Base-by-base conservation (phyloP, 2,888 invertebrate species). In the Tribolium freemani region DNA sequence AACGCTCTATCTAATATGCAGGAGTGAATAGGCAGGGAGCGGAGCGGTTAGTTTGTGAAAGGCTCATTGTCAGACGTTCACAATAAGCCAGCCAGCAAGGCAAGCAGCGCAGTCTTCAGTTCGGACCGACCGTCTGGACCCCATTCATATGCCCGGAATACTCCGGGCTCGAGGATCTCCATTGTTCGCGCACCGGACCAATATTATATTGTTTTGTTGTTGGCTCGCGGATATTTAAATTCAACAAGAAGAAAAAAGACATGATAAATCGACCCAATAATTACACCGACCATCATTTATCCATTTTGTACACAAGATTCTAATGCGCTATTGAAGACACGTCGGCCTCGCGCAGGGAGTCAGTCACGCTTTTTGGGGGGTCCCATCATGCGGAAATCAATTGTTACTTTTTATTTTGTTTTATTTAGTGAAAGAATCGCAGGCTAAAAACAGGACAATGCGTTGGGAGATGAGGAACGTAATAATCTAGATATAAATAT, bases 1-100 rank as follows among this genome's bases (percentile, higher is more conserved):
- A 73, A 73, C 73, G 73, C 70, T 58, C 73, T 73, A 73, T 73
- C 73, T 73, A 73, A 73, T 73, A 73, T 73, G 73, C 71, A 73
- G 68, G 21, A 63, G 48, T 72, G 69, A 72, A 72, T 72, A 72
- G 72, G 50, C 72, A 60, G 66, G 26, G 71, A 60, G 61, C 38
- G 56, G 26, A 60, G 61, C 58, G 72, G 70, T 68, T 73, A 73
- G 69, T 69, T 73, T 70, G 63, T 57, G 73, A 73, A 73, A 69
- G 70, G 69, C 73, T 58, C 69, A 73, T 73, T 73, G 69, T 73
- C 70, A 73, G 69, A 50, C 57, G 63, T 44, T 69, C 64, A 72
- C 71, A 71, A 71, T 71, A 66, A 71, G 66, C 50, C 61, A 71
- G 71, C 31, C 50, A 71, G 51, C 16, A 66, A 71, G 66, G 44